Evolutionary conservation across 2,888 invertebrate species (phyloP).

Genomic region (Xestia ashworthii): DNA sequence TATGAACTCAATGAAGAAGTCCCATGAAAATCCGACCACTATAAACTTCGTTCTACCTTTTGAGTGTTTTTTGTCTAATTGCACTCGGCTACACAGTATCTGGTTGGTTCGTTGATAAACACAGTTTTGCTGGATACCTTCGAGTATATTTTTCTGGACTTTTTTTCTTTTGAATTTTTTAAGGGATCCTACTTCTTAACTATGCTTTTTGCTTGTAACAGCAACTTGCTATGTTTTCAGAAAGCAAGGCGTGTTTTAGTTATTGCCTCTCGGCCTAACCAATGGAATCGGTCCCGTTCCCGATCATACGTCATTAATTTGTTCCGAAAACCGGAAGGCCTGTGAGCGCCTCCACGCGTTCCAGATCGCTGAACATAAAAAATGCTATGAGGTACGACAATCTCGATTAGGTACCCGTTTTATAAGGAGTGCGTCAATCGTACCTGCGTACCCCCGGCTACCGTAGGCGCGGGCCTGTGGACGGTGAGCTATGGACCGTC

Average conservation of each 20-base stretch:
- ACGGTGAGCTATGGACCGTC: no score
- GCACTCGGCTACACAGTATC: no score
- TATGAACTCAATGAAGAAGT: no score
- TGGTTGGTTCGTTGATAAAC: neutral
- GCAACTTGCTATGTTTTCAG: neutral
- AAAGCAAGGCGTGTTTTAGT: neutral
- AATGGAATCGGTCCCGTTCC: neutral
- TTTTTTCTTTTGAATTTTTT: neutral
- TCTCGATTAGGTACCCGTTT: neutral
- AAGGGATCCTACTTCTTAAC: neutral
- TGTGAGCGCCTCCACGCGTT: neutral
- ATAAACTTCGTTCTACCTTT: no score
- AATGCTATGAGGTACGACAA: neutral
- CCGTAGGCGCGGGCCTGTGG: no score
- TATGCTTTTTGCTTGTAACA: neutral
- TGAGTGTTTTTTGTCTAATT: no score
- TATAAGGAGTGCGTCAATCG: neutral
- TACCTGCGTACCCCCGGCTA: no score
- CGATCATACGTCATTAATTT: neutral
- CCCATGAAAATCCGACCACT: no score
- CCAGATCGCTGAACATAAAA: neutral
- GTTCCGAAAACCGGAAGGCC: neutral
- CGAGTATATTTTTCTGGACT: neutral
- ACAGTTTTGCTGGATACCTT: rapidly evolving
- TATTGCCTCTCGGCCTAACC: neutral